Percentiles rank a stretch among this genome's conserved stretches.
Evolutionary conservation across 2,113 vertebrate species (phyloP).

Genomic region (Grammomys dolichurus): DNA sequence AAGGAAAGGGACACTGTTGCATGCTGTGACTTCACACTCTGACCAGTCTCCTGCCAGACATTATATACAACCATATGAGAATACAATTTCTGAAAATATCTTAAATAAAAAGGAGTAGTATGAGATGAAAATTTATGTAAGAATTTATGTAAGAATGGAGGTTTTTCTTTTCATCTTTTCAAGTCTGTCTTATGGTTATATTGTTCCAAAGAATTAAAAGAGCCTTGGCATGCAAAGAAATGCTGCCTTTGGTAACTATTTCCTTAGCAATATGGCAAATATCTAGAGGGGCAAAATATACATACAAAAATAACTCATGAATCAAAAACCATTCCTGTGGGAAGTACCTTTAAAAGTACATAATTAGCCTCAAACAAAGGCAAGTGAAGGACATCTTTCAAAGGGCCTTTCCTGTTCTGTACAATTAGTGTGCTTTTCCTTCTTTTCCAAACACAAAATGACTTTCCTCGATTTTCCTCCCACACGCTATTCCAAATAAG

Average conservation of each 20-base stretch:
- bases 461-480: slow-evolving; percentile 84
- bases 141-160: background rate
- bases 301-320: slow-evolving; percentile 76
- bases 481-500: slow-evolving; percentile 84
- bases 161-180: background rate
- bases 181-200: slow-evolving; percentile 27
- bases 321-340: slow-evolving; percentile 52
- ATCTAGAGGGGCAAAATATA: background rate
- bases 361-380: slow-evolving; percentile 79
- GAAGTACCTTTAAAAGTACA: slow-evolving; percentile 75
- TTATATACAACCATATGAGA: background rate
- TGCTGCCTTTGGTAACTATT: slow-evolving; percentile 50
- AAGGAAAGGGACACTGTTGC: background rate
- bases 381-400: slow-evolving; percentile 82
- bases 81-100: background rate
- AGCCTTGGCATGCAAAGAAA: slow-evolving; percentile 37
- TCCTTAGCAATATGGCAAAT: slow-evolving; percentile 55
- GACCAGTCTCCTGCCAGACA: background rate
- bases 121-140: background rate
- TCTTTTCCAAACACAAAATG: slow-evolving; percentile 79
- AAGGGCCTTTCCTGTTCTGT: slow-evolving; percentile 68
- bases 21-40: background rate
- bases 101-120: slow-evolving; percentile 45
- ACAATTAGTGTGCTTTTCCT: slow-evolving; percentile 80
- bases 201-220: slow-evolving; percentile 37